Percentiles rank a stretch among this genome's conserved stretches.
phyloP scores from a whole-genome alignment of 2,797 vertebrate species.

The Anabacerthia variegaticeps region DNA sequence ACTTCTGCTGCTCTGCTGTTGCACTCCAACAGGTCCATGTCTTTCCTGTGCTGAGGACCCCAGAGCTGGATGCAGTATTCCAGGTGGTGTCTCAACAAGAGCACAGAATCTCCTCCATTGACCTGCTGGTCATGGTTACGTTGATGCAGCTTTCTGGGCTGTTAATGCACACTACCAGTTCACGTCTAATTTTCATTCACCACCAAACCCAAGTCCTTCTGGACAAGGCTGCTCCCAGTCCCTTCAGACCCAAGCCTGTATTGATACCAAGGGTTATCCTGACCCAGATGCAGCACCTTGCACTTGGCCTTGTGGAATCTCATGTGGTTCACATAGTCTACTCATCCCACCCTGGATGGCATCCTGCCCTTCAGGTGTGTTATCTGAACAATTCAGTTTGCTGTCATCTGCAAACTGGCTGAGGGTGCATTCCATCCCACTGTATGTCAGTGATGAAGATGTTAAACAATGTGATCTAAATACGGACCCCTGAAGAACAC shows the following conservation, averaged over 20 bases:
- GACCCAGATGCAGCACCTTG: background rate
- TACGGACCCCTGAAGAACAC: background rate
- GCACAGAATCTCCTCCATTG: rapidly evolving
- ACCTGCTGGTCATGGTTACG: rapidly evolving
- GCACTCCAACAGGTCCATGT: background rate
- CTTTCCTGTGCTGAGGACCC: background rate
- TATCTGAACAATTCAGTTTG: background rate
- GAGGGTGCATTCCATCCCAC: background rate
- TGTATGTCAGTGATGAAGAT: background rate
- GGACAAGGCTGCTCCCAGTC: rapidly evolving
- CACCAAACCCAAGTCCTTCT: background rate
- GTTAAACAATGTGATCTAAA: background rate
- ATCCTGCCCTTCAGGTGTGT: background rate
- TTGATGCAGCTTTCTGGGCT: background rate
- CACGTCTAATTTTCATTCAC: background rate
- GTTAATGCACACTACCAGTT: too few species aligned
- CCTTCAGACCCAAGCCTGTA: background rate
- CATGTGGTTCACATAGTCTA: background rate
- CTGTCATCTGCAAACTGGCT: background rate
- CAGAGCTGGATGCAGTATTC: background rate
- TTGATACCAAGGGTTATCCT: background rate
- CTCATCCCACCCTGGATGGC: background rate
- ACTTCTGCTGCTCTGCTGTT: background rate
- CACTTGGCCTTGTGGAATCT: background rate
- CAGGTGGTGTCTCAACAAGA: background rate